Conservation (phyloP, 2,113 vertebrate genomes). For the Siniperca chuatsi region DNA sequence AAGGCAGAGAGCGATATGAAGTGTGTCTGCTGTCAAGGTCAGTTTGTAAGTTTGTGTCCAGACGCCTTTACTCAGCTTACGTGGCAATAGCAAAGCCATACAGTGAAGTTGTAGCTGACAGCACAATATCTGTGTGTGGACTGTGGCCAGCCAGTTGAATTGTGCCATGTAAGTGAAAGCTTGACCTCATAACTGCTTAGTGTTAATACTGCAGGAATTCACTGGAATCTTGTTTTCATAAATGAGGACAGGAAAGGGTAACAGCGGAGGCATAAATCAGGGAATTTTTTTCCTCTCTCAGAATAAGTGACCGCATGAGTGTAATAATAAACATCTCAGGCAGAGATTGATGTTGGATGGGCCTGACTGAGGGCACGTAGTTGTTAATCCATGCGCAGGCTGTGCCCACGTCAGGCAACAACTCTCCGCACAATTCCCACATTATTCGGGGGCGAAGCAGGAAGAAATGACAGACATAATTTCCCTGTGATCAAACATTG, state of each 20-base stretch:
- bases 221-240: conserved; percentile 77
- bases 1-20: conserved; percentile 60
- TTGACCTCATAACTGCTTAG: conserved; percentile 74
- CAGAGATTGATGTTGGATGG: conserved; percentile 76
- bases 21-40: conserved; percentile 75
- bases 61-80: conserved; percentile 37
- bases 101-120: conserved; percentile 25
- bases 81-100: neutral
- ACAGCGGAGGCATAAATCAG: conserved; percentile 80
- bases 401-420: conserved; percentile 63
- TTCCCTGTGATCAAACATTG: conserved; percentile 86
- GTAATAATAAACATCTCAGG: conserved; percentile 81
- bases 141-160: conserved; percentile 33
- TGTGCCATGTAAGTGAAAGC: conserved; percentile 73
- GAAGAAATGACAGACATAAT: conserved; percentile 88
- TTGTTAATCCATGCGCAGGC: conserved; percentile 48
- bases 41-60: conserved; percentile 44
- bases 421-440: conserved; percentile 83
- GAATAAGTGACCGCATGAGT: conserved; percentile 73
- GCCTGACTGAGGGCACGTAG: conserved; percentile 86
- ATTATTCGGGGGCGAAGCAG: conserved; percentile 81
- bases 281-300: conserved; percentile 47
- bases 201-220: conserved; percentile 74
- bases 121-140: conserved; percentile 11
- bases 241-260: conserved; percentile 77